phyloP scores from a whole-genome alignment of 2,113 vertebrate genomes.

The Myotis brandtii region DNA sequence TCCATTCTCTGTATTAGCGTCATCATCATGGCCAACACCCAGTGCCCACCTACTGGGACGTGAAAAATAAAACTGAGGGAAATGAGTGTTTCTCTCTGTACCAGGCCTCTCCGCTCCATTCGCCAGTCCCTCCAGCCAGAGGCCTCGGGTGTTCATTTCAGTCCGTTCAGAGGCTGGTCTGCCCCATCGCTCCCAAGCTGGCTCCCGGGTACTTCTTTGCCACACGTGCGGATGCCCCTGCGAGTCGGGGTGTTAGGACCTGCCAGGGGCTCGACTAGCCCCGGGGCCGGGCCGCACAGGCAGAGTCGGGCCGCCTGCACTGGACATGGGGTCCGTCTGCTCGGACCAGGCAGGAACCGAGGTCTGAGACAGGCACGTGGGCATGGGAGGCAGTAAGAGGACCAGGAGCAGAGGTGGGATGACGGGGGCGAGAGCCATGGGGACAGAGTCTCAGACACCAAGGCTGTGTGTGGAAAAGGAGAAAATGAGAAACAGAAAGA shows the following conservation, averaged over 20 bases:
- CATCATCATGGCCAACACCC: background rate
- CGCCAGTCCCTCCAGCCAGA: background rate
- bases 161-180: background rate
- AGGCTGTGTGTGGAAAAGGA: background rate
- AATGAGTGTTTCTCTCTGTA: background rate
- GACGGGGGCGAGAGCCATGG: fast-evolving
- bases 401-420: background rate
- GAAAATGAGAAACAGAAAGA: background rate
- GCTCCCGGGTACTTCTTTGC: background rate
- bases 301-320: background rate
- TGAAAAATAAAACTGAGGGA: background rate
- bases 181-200: background rate
- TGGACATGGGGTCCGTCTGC: background rate
- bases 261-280: background rate
- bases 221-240: background rate
- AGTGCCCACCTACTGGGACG: background rate
- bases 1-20: background rate
- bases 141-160: background rate
- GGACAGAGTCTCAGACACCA: background rate
- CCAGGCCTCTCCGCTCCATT: background rate
- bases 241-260: background rate
- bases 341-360: fast-evolving
- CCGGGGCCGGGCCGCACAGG: background rate
- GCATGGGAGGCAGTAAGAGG: background rate
- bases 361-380: background rate